phyloP scores from a whole-genome alignment of 2,113 vertebrate genomes.

The Oncorhynchus kisutch region DNA sequence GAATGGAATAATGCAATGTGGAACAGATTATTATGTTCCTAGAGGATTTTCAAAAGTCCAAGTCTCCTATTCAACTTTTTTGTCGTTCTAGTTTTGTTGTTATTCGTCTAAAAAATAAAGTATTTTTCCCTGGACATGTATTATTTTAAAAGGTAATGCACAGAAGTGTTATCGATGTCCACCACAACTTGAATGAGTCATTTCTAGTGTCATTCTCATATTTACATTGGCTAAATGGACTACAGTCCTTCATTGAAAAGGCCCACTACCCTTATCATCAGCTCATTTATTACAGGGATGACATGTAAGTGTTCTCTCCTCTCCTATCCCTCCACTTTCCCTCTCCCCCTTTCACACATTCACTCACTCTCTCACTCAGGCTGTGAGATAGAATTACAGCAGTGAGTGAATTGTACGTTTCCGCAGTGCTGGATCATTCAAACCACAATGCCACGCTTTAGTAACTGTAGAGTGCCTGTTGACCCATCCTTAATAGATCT shows the following conservation, averaged over 20 bases:
- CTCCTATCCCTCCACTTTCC: slow-evolving; percentile 15
- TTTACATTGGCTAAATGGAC: slow-evolving; percentile 6
- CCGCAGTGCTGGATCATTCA: slow-evolving; percentile 64
- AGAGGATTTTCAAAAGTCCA: no score
- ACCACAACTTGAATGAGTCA: not conserved
- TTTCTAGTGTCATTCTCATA: not conserved
- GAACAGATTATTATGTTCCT: not conserved
- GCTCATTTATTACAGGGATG: slow-evolving; percentile 22
- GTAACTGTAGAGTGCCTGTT: slow-evolving; percentile 66
- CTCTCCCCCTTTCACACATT: slow-evolving; percentile 1
- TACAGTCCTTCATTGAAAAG: slow-evolving; percentile 8
- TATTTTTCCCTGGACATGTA: not conserved
- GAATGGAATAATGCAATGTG: not conserved
- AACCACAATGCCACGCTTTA: slow-evolving; percentile 60
- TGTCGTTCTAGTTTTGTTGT: not conserved
- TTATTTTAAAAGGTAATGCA: not conserved
- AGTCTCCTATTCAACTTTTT: not conserved
- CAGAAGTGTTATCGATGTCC: not conserved
- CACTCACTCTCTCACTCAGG: slow-evolving; percentile 12
- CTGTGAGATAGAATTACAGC: slow-evolving; percentile 62
- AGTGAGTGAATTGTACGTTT: slow-evolving; percentile 69
- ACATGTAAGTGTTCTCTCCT: slow-evolving; percentile 19
- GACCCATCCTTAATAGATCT: slow-evolving; percentile 23
- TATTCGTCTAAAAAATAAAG: no score
- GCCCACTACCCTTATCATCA: slow-evolving; percentile 29